Evolutionary conservation across 2,888 invertebrate genomes (phyloP), one percentile per base, ranked within the genome.

Genomic region (Agrilus mali): DNA sequence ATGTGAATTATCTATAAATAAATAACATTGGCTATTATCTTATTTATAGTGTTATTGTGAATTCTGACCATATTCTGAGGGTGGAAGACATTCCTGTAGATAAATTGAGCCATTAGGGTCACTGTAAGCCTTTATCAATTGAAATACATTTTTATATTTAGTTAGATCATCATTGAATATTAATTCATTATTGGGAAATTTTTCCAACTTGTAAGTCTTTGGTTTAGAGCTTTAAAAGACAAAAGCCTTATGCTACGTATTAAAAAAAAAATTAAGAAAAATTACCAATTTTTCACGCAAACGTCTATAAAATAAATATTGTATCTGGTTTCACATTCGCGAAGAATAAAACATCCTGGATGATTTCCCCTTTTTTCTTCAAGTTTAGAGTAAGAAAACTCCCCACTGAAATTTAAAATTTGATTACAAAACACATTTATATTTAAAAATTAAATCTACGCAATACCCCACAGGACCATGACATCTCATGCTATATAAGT

Each of bases 401-500:
- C 82, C 38, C 84, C 85, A 13, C 87, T 87, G 64, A 43, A 71
- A 70, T 34, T 33, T 36, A 17, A 37, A 15, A 8, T 35, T 17
- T 47, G 31, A 4, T 15, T 31, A 2, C 13, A 15, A 40, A 12
- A 44, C 38, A 41, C 36, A 37, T 20, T 10, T 15, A 39, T 42
- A 31, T 4, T 27, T 27, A 37, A 39, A 35, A 36, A 43, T 12
- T 35, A 12, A 46, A 46, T 44, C 40, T 35, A 44, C 43, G 43
- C 58, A 74, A 71, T 71, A 86, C 86, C 89, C 88, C 41, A 93
- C 82, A 41, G 93, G 92, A 15, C 93, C 93, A 66, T 93, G 93
- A 58, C 88, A 89, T 66, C 84, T 86, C 55, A 83, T 70, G 48
- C 73, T 68, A 51, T 81, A 77, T 15, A 92, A 65, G 55, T 75